Base-by-base conservation (phyloP, 2,797 vertebrate genomes). In the Diplodus sargus region DNA sequence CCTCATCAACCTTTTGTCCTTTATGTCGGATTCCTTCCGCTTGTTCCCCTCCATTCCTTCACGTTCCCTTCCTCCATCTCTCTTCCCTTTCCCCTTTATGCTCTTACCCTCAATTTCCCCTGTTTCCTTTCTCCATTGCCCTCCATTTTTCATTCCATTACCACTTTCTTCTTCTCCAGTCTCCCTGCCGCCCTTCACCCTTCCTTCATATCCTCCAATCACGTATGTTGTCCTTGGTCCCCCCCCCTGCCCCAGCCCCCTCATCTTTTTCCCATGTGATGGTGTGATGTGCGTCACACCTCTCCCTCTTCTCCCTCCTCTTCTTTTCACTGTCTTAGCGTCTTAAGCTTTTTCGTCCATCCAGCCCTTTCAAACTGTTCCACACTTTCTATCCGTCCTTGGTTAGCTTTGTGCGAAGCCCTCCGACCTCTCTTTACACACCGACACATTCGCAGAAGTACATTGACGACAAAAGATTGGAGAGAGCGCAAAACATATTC, bases 1-100 rank as follows among this genome's bases (percentile, higher is more conserved):
- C 71, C 76, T 76, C 64, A 70, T 76, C 74, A 76, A 74, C 80
- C 78, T 62, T 85, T 78, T 54, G 83, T 82, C 84, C 75, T 83
- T 71, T 87, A 70, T 15, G 13, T 59, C 5, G 3, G 22, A 14
- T 66, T 54, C 53, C 71, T 53, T 62, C 48, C 8, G 25, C 16
- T 25, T 63, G 58, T 30, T 22, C 12, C 67, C 59, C 54, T 61
- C 64, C 45, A 69, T 73, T 75, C 62, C 59, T 72, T 60, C 16
- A 76, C 65, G 61, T 53, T 5, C 42, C 18, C 54, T 16, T 42
- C 14, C 11, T 22, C 22, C 48, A 1, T 52, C 18, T 20, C 13
- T 47, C 45, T 66, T 74, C 17, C 48, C 11, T 30, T 53, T 52
- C 11, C 42, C 20, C 10, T 70, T n/a, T 58, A 6, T 11, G 20